phyloP scores from a whole-genome alignment of 1,140 invertebrate species.

The Leguminivora glycinivorella region DNA sequence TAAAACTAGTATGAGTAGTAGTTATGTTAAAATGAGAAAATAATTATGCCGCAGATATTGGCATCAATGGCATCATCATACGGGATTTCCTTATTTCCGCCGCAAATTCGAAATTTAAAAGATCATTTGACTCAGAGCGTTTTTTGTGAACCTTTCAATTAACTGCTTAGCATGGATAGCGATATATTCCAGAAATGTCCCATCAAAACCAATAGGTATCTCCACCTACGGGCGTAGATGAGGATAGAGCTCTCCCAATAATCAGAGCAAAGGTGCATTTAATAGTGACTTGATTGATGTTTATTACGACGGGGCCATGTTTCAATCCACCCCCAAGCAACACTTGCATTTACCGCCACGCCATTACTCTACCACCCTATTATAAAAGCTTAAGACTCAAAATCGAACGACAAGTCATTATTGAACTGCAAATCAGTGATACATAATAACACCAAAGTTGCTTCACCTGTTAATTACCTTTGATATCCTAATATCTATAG shows the following conservation, averaged over 20 bases:
- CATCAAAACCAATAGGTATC: no score
- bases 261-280: slow-evolving; percentile 64
- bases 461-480: neutral
- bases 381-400: slow-evolving; percentile 17
- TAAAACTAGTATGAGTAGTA: no score
- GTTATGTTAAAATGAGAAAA: no score
- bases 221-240: no score
- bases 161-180: no score
- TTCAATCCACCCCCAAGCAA: slow-evolving; percentile 46
- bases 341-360: slow-evolving; percentile 29
- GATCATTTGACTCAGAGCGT: no score
- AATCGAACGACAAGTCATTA: neutral
- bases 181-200: no score
- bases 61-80: no score
- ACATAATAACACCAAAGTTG: neutral
- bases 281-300: slow-evolving; percentile 69
- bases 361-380: slow-evolving; percentile 29
- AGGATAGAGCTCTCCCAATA: slow-evolving; percentile 35
- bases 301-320: slow-evolving; percentile 49
- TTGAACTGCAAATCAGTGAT: neutral
- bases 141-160: no score
- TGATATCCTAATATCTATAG: slow-evolving; percentile 3
- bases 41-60: no score
- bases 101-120: no score
- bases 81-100: no score